phyloP scores from a whole-genome alignment of 2,797 vertebrate genomes.

The Squalus acanthias region DNA sequence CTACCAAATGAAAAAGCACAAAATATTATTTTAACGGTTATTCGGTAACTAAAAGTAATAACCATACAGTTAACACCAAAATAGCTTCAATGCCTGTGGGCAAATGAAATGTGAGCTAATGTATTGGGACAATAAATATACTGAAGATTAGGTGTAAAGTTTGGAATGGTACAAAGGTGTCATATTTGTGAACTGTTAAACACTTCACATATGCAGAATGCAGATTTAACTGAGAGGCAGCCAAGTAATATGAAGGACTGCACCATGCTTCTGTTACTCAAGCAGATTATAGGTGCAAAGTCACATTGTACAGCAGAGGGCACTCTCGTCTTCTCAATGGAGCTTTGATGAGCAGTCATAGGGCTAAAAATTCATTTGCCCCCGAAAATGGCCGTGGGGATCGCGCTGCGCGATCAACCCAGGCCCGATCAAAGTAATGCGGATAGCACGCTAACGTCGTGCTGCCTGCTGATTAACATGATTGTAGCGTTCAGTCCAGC shows the following conservation, averaged over 20 bases:
- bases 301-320: background rate
- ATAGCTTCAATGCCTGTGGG: background rate
- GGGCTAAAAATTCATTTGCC: no score
- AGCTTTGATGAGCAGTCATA: background rate
- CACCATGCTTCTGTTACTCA: background rate
- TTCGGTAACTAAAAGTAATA: background rate
- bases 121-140: background rate
- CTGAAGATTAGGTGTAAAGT: background rate
- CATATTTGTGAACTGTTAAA: background rate
- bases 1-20: background rate
- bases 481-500: no score
- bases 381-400: no score
- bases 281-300: background rate
- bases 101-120: background rate
- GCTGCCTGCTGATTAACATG: no score
- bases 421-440: no score
- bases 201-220: background rate
- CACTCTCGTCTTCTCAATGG: background rate
- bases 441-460: no score
- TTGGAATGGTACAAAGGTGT: background rate
- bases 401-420: no score
- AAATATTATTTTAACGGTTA: constrained; percentile 9
- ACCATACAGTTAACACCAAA: background rate
- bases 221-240: background rate
- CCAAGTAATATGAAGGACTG: background rate